Conservation (phyloP, 2,888 invertebrate genomes). For the Aradus depressus region DNA sequence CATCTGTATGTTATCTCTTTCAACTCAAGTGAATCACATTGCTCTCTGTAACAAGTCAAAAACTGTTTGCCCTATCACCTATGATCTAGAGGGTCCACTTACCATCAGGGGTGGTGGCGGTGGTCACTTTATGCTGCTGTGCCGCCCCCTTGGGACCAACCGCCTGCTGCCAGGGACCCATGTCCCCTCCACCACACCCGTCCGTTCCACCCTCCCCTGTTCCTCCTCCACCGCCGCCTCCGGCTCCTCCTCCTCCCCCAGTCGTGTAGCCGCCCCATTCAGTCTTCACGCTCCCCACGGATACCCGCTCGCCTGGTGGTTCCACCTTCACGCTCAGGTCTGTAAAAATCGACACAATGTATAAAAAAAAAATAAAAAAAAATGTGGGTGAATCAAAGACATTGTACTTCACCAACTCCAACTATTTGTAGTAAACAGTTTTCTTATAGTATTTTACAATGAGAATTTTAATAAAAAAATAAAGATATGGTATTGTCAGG, state of each 20-base stretch:
- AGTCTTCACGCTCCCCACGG: constrained; percentile 27
- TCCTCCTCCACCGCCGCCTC: constrained; percentile 32
- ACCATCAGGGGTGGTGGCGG: constrained; percentile 78
- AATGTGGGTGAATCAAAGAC: too few species aligned
- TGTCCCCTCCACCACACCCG: constrained; percentile 31
- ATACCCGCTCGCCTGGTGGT: constrained; percentile 32
- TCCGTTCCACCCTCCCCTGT: constrained; percentile 32
- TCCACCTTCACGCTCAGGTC: constrained; percentile 70
- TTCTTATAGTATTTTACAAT: too few species aligned
- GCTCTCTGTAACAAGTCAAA: too few species aligned
- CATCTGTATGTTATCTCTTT: too few species aligned
- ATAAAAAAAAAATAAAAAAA: too few species aligned
- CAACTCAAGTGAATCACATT: too few species aligned
- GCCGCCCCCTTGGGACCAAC: constrained; percentile 6
- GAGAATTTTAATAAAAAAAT: too few species aligned
- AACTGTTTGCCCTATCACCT: too few species aligned
- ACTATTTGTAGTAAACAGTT: too few species aligned
- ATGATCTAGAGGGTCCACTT: constrained; percentile 36
- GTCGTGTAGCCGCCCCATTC: constrained; percentile 13
- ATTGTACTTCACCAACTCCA: too few species aligned
- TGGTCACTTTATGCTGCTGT: constrained; percentile 43
- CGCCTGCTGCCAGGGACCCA: constrained; percentile 3
- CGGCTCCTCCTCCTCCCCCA: constrained; percentile 32
- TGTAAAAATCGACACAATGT: constrained; percentile 36
- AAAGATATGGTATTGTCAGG: too few species aligned